Conservation (phyloP, 2,113 vertebrate species). For the Progne subis region DNA sequence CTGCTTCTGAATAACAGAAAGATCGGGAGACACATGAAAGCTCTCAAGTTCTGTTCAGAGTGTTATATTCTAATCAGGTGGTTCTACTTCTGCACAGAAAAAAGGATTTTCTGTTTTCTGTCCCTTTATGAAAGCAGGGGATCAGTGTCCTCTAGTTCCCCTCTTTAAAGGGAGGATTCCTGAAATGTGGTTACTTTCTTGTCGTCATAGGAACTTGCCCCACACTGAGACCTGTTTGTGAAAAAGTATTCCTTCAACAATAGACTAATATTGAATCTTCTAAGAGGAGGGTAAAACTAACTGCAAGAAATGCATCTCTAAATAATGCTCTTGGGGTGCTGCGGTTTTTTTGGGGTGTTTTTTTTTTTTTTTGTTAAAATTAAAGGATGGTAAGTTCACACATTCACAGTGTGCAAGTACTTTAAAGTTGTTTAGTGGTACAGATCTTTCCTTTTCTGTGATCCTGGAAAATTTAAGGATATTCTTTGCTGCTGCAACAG, state of each 20-base stretch:
- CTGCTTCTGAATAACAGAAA: background rate
- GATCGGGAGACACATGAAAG: background rate
- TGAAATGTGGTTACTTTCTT: background rate
- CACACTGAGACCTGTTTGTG: background rate
- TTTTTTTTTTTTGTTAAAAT: background rate
- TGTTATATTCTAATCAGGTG: background rate
- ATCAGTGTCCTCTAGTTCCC: rapidly evolving
- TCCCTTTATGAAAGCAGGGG: background rate
- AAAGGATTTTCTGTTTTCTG: background rate
- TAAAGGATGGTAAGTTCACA: background rate
- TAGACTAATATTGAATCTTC: background rate
- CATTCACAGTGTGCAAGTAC: background rate
- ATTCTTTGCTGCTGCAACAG: background rate
- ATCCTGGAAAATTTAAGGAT: conserved; percentile 28
- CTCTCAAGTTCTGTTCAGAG: background rate
- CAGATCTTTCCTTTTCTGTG: background rate
- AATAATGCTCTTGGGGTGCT: background rate
- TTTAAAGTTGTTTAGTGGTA: background rate
- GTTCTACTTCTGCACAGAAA: background rate
- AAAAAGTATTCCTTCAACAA: background rate
- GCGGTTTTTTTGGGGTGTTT: background rate
- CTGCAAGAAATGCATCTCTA: background rate
- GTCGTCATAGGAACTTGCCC: background rate
- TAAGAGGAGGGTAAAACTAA: background rate
- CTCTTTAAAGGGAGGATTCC: background rate